Evolutionary conservation across 2,888 invertebrate genomes (phyloP).

Genomic region (Ennomos fuscantarius): DNA sequence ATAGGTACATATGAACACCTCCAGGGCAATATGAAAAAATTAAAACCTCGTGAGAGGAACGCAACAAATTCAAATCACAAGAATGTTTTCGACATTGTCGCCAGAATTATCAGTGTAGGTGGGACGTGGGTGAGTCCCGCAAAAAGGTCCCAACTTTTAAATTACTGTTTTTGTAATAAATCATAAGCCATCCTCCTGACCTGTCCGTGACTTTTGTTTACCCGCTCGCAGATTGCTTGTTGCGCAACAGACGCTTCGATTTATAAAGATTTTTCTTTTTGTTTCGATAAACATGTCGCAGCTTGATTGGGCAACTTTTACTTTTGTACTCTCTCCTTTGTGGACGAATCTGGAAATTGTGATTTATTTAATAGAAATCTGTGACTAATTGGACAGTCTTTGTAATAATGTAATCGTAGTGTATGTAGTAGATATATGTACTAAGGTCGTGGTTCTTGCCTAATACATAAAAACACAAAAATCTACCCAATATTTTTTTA

Average conservation of each 20-base stretch:
- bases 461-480: too few species aligned
- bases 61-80: constrained; percentile 33
- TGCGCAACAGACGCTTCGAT: constrained; percentile 31
- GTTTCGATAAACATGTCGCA: constrained; percentile 18
- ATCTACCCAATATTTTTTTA: too few species aligned
- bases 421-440: too few species aligned
- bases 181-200: constrained; percentile 37
- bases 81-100: constrained; percentile 22
- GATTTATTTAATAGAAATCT: too few species aligned
- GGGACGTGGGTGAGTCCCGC: constrained; percentile 40
- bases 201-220: constrained; percentile 40
- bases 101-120: constrained; percentile 31
- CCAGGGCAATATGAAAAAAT: constrained; percentile 33
- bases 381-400: too few species aligned
- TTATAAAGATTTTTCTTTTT: constrained; percentile 26
- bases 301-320: constrained; percentile 19
- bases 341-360: not conserved
- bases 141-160: constrained; percentile 43
- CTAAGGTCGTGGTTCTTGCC: too few species aligned
- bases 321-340: constrained; percentile 17
- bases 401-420: too few species aligned
- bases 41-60: constrained; percentile 22
- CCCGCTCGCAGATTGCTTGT: constrained; percentile 25
- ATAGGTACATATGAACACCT: not conserved
- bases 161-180: constrained; percentile 38